Evolutionary conservation across 2,888 invertebrate species (phyloP), one percentile per base, ranked within the genome.

Genomic region (Erannis defoliaria): DNA sequence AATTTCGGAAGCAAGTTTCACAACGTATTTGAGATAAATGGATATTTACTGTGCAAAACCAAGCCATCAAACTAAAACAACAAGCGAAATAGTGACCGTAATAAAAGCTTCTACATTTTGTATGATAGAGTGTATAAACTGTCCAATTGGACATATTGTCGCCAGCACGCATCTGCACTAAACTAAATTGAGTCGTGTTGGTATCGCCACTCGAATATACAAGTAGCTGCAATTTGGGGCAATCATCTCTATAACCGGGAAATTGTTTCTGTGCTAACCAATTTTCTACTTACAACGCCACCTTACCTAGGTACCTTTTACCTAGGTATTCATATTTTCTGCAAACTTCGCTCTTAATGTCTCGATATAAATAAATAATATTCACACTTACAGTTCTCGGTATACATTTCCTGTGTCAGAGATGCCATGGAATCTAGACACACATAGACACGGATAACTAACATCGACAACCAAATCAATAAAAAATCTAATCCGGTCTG

Each of bases 91-190:
- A 6, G 45, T 16, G 10, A 4, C 14, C 10, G 35, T 2, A 33
- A 46, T 29, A 33, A 40, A 42, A 40, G 38, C 21, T 0, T 18
- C 16, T 14, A 51, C 19, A 29, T 38, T 38, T n/a, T 21, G 0
- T n/a, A n/a, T 21, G 46, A 18, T 9, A 14, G 19, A 42, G 16
- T 46, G 40, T 42, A 33, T 42, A 33, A 46, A 33, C 49, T 37
- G n/a, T 48, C 46, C 59, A 59, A 53, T 59, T 48, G 31, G 16
- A 8, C 37, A n/a, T 38, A 51, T 50, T n/a, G 35, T 45, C 50
- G 10, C 0, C n/a, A n/a, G 8, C 38, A 19, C 54, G 42, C 46
- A 18, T 40, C 35, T 48, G 48, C 48, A 49, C 48, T 60, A 54
- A 35, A 14, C 21, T 9, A 26, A 42, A 60, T 60, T 60, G 59